Conservation (phyloP, 2,113 vertebrate genomes). For the Oncorhynchus kisutch region DNA sequence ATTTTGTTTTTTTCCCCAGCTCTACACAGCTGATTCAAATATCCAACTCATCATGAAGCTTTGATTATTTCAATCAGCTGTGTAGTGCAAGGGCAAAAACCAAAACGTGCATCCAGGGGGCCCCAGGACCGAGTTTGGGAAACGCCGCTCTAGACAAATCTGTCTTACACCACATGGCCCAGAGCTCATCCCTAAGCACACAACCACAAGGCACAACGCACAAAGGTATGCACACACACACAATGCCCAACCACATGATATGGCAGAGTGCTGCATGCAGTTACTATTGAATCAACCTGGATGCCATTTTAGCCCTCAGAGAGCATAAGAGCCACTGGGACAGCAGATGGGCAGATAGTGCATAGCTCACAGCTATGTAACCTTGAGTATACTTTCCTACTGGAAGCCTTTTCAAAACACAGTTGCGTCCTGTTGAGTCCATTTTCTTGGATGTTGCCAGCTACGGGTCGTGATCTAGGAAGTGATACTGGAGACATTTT, state of each 20-base stretch:
- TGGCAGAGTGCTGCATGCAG: neutral
- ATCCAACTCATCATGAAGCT: too few relatives aligned
- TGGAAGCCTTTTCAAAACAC: neutral
- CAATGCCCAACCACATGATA: neutral
- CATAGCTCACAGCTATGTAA: neutral
- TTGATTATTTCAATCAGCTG: too few relatives aligned
- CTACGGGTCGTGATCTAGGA: neutral
- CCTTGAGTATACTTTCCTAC: neutral
- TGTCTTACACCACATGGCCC: neutral
- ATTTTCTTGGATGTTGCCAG: neutral
- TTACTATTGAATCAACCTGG: slow-evolving; percentile 24
- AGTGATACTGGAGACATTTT: neutral
- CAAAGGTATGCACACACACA: neutral
- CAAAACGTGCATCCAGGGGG: too few relatives aligned
- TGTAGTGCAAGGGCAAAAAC: too few relatives aligned
- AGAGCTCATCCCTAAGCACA: neutral
- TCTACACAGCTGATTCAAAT: too few relatives aligned
- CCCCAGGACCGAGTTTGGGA: too few relatives aligned
- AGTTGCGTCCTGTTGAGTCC: neutral
- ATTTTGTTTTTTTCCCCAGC: too few relatives aligned
- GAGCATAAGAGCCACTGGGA: slow-evolving; percentile 24
- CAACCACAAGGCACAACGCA: neutral
- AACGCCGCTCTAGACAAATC: slow-evolving; percentile 2
- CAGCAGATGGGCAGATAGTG: neutral
- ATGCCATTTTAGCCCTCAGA: slow-evolving; percentile 23